phyloP scores from a whole-genome alignment of 2,888 invertebrate species.

The Spilosoma lubricipeda region DNA sequence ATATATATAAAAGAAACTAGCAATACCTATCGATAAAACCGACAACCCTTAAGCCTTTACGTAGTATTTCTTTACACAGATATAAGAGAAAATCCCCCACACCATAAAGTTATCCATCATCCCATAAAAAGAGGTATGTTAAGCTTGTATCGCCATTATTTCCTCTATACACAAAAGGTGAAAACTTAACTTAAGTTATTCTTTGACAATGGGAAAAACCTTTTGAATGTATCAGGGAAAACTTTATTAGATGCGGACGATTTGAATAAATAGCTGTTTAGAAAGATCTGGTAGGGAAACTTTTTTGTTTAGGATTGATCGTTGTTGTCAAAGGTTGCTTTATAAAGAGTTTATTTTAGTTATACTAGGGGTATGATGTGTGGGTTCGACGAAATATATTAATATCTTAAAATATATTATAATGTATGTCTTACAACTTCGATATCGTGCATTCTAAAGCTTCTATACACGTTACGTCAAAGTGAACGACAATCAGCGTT shows the following conservation, averaged over 20 bases:
- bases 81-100: neutral
- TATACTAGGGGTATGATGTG: neutral
- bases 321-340: slow-evolving; percentile 6
- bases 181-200: neutral
- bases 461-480: slow-evolving; percentile 18
- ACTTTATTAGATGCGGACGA: slow-evolving; percentile 27
- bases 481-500: slow-evolving; percentile 40
- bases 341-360: neutral
- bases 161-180: neutral
- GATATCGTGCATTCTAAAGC: slow-evolving; percentile 12
- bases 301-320: slow-evolving; percentile 24
- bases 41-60: neutral
- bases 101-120: neutral
- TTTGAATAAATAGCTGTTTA: slow-evolving; percentile 34
- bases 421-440: neutral
- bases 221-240: slow-evolving; percentile 14
- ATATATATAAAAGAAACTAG: neutral
- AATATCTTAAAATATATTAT: neutral
- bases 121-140: neutral
- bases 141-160: neutral
- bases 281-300: slow-evolving; percentile 20
- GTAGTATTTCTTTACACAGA: neutral
- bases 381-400: neutral
- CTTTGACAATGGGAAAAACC: neutral
- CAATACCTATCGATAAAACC: neutral